Evolutionary conservation across 2,797 vertebrate genomes (phyloP).

Genomic region (Cryptoprocta ferox): DNA sequence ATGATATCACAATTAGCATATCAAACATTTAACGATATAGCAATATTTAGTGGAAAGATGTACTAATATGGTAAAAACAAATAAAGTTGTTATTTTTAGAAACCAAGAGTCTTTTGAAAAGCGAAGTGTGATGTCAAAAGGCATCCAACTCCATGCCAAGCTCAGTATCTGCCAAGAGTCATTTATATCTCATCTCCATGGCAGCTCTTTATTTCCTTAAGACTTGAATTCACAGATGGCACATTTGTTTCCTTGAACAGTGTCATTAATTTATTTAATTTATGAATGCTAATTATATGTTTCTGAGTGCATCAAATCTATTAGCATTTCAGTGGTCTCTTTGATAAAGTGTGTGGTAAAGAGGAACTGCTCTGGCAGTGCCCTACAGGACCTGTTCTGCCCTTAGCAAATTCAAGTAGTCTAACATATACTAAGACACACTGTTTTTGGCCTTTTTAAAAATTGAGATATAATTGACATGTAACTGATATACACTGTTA

Average conservation of each 20-base stretch:
- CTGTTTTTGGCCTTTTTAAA: neutral
- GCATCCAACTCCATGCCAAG: neutral
- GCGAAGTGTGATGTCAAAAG: neutral
- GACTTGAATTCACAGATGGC: conserved; percentile 9
- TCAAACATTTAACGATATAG: conserved; percentile 24
- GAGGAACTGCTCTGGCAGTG: neutral
- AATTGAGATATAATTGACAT: neutral
- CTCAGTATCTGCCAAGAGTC: conserved; percentile 19
- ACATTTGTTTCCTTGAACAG: conserved; percentile 58
- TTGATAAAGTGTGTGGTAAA: neutral
- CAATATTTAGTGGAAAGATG: neutral
- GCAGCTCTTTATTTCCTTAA: conserved; percentile 23
- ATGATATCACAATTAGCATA: neutral
- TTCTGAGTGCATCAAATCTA: conserved; percentile 23
- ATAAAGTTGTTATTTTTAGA: conserved; percentile 46
- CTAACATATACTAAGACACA: neutral
- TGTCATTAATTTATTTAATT: conserved; percentile 64
- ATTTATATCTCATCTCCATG: neutral
- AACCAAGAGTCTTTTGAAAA: conserved; percentile 31
- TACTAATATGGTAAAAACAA: conserved; percentile 16
- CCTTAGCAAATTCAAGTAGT: neutral
- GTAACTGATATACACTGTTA: neutral
- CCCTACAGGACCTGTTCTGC: neutral
- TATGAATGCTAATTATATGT: conserved; percentile 47
- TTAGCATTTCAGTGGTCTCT: neutral